Percentiles rank a stretch among this genome's conserved stretches.
phyloP scores from a whole-genome alignment of 2,888 invertebrate genomes.

The Pristionchus japonicus region DNA sequence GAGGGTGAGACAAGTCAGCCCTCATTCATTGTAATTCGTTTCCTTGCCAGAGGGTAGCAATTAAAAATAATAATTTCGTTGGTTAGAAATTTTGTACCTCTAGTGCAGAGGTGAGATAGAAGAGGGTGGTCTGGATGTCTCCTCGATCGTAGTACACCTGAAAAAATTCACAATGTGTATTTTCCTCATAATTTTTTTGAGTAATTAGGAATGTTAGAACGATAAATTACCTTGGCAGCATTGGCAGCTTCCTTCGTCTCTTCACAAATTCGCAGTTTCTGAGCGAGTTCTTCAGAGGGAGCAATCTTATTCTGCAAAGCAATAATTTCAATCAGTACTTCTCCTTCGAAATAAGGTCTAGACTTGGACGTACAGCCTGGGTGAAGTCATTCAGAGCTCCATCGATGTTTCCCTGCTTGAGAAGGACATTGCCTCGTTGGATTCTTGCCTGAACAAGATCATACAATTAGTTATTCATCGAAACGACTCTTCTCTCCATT shows the following conservation, averaged over 20 bases:
- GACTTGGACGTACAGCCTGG: slow-evolving; percentile 59
- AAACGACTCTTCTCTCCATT: not conserved
- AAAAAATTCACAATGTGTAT: not conserved
- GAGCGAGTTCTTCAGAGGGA: slow-evolving; percentile 75
- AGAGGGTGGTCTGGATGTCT: slow-evolving; percentile 82
- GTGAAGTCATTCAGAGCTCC: slow-evolving; percentile 68
- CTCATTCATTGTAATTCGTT: too few species aligned
- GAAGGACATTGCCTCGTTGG: slow-evolving; percentile 88
- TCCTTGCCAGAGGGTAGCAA: too few species aligned
- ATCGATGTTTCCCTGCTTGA: slow-evolving; percentile 83
- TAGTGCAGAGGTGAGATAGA: slow-evolving; percentile 78
- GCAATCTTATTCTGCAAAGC: not conserved
- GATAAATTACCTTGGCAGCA: not conserved
- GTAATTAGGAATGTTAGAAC: not conserved
- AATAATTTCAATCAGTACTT: not conserved
- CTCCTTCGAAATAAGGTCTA: not conserved
- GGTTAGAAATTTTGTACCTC: slow-evolving; percentile 53
- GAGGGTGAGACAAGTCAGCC: not conserved
- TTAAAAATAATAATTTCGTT: not conserved
- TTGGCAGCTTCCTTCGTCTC: not conserved
- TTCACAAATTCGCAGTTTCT: not conserved
- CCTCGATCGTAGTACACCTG: slow-evolving; percentile 51
- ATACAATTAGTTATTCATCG: not conserved
- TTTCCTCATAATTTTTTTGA: too few species aligned
- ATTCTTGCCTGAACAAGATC: slow-evolving; percentile 79